Evolutionary conservation across 2,888 invertebrate species (phyloP), one percentile per base, ranked within the genome.

Genomic region (Drosophila crucigera): DNA sequence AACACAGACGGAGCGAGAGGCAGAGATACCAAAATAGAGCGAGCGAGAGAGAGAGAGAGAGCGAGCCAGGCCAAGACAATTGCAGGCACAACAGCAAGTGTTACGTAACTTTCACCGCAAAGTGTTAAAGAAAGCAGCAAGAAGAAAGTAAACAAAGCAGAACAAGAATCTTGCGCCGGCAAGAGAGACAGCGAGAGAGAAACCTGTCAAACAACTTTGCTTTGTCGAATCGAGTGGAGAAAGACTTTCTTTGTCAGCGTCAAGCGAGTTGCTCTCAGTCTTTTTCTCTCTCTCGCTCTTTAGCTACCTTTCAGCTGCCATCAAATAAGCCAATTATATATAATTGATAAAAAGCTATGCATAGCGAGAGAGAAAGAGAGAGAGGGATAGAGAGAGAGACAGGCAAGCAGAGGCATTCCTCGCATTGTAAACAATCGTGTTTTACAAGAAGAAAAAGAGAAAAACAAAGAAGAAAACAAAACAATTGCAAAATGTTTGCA

Each of bases 91-190:
- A 47, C 47, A 75, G 72, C 69, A 70, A 76, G 76, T 81, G 86
- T 92, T 92, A 91, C 90, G 88, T 92, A 92, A 92, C 92, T 92
- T 92, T 92, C 92, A 88, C 91, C 91, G 79, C 68, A 78, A 39
- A 37, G 35, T 54, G 76, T 68, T 58, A 68, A 80, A 74, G 75
- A 82, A 85, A 73, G 74, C 68, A 81, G 54, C 73, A 52, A 66
- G 85, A 89, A 89, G 86, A 89, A 85, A 90, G 82, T 84, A 90
- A 85, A 83, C 76, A 81, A 76, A 74, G 68, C 74, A 75, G 62
- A 59, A 59, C 63, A 70, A 81, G 74, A 80, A 80, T 68, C 73
- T 64, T 56, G 49, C 50, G 19, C 73, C 74, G 31, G 7, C 52
- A 54, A 41, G 69, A 58, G 11, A 56, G 22, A 22, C 22, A 33